These are phyloP conservation scores for Opisthograptis luteolata DNA, from an alignment of 2,888 invertebrate genomes.

Conservation along the genomic window DNA sequence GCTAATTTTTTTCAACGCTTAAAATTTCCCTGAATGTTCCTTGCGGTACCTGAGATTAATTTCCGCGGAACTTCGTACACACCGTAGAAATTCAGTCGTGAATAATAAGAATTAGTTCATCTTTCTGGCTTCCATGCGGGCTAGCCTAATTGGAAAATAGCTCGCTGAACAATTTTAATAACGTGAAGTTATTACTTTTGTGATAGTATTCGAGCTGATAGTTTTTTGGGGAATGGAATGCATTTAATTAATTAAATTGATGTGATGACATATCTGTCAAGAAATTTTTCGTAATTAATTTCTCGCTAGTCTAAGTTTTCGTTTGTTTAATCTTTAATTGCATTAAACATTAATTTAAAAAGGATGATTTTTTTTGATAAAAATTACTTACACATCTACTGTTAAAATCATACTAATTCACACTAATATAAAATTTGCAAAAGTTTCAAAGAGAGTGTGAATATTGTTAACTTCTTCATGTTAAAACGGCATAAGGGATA, in stretches of 20 bases:
- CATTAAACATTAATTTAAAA: too few relatives aligned
- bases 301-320: too few relatives aligned
- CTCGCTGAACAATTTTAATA: constrained; percentile 1
- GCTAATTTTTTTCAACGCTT: constrained; percentile 46
- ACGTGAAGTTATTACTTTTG: neutral
- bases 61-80: constrained; percentile 44
- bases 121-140: constrained; percentile 4
- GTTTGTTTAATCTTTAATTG: too few relatives aligned
- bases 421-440: too few relatives aligned
- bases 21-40: constrained; percentile 52
- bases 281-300: too few relatives aligned
- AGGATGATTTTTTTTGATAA: too few relatives aligned
- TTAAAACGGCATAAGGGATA: too few relatives aligned
- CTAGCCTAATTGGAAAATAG: constrained; percentile 31
- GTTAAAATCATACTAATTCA: too few relatives aligned
- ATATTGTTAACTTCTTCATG: too few relatives aligned
- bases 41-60: constrained; percentile 56
- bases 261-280: too few relatives aligned
- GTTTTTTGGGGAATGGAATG: neutral
- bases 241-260: neutral
- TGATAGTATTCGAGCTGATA: neutral
- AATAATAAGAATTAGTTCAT: constrained; percentile 54
- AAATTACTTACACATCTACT: too few relatives aligned
- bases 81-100: constrained; percentile 54
- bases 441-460: too few relatives aligned